These are phyloP conservation scores for Aphelenchoides avenae DNA, from an alignment of 1,140 invertebrate species.

Conservation along the genomic window DNA sequence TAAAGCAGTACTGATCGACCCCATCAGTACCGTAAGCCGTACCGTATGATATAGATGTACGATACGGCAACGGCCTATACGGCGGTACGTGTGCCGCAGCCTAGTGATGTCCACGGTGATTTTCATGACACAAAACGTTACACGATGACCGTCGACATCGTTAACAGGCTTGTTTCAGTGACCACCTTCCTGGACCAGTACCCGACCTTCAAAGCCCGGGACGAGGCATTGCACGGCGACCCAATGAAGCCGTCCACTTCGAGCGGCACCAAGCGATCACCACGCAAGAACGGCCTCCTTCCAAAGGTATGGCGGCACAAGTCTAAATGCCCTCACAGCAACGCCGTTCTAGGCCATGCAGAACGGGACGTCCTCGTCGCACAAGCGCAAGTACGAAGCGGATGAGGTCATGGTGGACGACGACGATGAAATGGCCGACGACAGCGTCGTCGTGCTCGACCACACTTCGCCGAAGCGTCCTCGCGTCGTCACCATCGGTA, in stretches of 20 bases:
- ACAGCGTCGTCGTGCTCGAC: background rate
- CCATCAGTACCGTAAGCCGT: no score
- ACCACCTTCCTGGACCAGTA: conserved; percentile 44
- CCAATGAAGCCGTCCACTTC: no score
- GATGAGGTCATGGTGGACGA: background rate
- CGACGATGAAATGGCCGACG: background rate
- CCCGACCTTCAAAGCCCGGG: conserved; percentile 45
- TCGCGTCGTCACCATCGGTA: background rate
- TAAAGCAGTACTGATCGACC: no score
- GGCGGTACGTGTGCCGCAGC: no score
- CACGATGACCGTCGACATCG: no score
- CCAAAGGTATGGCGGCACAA: background rate
- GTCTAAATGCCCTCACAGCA: background rate
- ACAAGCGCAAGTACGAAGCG: background rate
- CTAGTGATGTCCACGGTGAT: no score
- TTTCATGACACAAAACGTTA: no score
- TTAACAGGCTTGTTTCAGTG: conserved; percentile 43
- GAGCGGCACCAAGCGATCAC: no score
- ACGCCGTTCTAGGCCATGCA: background rate
- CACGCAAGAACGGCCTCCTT: background rate
- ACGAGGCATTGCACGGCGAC: no score
- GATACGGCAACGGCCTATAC: no score
- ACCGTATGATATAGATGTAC: no score
- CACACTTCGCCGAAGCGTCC: background rate
- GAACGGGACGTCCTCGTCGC: background rate